Evolutionary conservation across 1,140 invertebrate genomes (phyloP), one percentile per base, ranked within the genome.

Genomic region (Anastrepha obliqua): DNA sequence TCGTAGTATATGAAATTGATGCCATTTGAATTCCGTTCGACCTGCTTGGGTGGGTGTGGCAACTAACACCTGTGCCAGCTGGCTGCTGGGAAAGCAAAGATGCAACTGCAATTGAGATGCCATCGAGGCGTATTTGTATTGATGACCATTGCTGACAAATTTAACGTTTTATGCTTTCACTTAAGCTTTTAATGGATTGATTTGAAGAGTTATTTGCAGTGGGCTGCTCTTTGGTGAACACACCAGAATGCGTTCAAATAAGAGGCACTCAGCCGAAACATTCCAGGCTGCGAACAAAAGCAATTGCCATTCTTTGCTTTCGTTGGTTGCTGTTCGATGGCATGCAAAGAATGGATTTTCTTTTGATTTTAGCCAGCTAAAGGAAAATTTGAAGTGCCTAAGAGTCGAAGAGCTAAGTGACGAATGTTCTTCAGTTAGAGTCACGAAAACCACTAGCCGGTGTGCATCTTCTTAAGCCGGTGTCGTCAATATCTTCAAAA

Each of bases 11-110:
- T 81, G 51, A 7, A 0, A 0, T n/a, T 55, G 74, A 58, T 81
- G 64, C 64, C 55, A 7, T 81, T 51, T 81, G 51, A 67, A 11
- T 55, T 51, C 51, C 51, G 44, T 20, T 6, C 17, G 74, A 42
- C 9, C 74, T 51, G 47, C 47, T 8, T 29, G 51, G 74, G 47
- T 81, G 74, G 74, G 74, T 55, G 74, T 81, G 74, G 17, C 47
- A 20, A 9, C 74, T 81, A 55, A 55, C 74, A 81, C 51, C 74
- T 81, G 74, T 58, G 64, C 20, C 29, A 39, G n/a, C 64, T 11
- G 47, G 74, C 74, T 81, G 47, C 29, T 51, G 74, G 47, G n/a
- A n/a, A 81, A 81, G 51, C 15, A 6, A n/a, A 29, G 7, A 2
- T 55, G 47, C n/a, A 81, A 81, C 44, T 51, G 55, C 29, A 29